Evolutionary conservation across 1,140 invertebrate species (phyloP).

Genomic region (Trachymyrmex septentrionalis): DNA sequence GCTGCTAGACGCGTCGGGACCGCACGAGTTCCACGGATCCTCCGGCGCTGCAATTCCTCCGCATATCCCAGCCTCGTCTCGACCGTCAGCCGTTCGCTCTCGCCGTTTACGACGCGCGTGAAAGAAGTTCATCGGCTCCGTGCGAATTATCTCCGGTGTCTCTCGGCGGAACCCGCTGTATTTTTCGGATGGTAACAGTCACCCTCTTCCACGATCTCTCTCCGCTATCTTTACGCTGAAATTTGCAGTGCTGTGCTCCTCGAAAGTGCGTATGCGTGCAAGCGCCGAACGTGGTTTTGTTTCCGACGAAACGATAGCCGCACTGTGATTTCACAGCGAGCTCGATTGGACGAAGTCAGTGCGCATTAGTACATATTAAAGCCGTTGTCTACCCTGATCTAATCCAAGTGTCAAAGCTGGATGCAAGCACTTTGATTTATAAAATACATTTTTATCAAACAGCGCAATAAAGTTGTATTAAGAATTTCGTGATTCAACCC

Average conservation of each 20-base stretch:
- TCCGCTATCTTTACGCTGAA: slow-evolving; percentile 25
- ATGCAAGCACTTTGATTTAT: no score
- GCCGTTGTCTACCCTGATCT: no score
- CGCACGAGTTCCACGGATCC: slow-evolving; percentile 66
- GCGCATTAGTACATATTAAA: no score
- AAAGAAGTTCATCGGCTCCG: not conserved
- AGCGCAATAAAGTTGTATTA: no score
- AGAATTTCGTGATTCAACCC: no score
- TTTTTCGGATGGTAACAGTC: not conserved
- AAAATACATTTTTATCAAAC: no score
- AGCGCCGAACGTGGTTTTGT: not conserved
- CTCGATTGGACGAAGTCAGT: no score
- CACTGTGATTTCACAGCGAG: not conserved
- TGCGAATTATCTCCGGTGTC: not conserved
- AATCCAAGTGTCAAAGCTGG: no score
- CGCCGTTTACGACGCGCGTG: slow-evolving; percentile 2
- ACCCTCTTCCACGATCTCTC: not conserved
- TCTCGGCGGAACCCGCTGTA: not conserved
- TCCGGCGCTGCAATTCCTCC: slow-evolving; percentile 57
- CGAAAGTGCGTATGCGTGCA: not conserved
- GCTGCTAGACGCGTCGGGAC: slow-evolving; percentile 70
- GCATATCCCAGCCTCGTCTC: not conserved
- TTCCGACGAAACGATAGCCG: not conserved
- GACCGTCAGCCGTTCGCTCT: not conserved
- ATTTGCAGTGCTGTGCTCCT: not conserved